Percentiles rank a stretch among this genome's conserved stretches.
Conservation (phyloP, 2,113 vertebrate species). For the Leucopsar rothschildi region DNA sequence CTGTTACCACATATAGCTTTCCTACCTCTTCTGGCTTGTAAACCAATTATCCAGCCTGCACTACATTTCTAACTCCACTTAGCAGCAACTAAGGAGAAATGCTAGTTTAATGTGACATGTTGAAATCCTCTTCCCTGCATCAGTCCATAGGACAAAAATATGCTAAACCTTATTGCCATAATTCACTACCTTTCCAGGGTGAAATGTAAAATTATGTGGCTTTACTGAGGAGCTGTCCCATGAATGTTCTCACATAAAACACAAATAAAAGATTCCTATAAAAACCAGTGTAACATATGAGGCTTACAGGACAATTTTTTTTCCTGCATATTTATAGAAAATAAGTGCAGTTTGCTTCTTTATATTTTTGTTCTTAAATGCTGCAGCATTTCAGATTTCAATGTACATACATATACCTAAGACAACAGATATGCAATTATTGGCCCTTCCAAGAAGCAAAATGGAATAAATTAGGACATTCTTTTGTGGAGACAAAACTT, state of each 20-base stretch:
- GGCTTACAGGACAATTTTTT: background rate
- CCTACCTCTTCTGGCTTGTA: background rate
- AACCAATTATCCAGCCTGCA: background rate
- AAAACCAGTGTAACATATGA: accelerated
- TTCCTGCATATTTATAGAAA: background rate
- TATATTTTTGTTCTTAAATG: background rate
- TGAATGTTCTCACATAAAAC: background rate
- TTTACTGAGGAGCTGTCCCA: background rate
- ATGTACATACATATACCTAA: background rate
- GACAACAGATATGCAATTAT: background rate
- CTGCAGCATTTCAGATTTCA: background rate
- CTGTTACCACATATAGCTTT: background rate
- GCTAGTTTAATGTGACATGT: background rate
- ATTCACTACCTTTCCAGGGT: background rate
- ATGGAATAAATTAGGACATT: background rate
- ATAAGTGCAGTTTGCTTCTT: background rate
- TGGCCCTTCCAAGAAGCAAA: background rate
- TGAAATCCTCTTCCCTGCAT: background rate
- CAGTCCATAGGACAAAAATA: background rate
- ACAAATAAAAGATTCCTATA: background rate
- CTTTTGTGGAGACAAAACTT: background rate
- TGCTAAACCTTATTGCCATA: background rate
- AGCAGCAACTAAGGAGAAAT: background rate
- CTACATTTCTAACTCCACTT: background rate
- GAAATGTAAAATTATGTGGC: background rate